These are phyloP conservation scores for Dilophus febrilis DNA, from an alignment of 2,888 invertebrate species.

Conservation along the genomic window DNA sequence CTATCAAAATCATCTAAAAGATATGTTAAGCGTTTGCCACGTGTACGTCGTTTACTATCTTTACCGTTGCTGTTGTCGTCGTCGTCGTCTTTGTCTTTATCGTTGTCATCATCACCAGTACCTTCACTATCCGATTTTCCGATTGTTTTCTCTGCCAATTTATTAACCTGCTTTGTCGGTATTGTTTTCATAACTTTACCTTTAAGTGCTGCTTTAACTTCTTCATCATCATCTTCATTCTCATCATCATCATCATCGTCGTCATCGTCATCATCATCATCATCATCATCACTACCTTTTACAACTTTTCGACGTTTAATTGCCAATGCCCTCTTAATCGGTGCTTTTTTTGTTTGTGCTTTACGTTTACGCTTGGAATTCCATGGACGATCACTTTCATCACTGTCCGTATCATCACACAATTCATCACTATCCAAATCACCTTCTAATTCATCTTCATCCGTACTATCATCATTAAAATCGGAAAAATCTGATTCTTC, in stretches of 20 bases:
- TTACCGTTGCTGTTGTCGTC: conserved; percentile 29
- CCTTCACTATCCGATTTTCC: conserved; percentile 71
- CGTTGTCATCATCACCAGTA: conserved; percentile 24
- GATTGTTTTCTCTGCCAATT: no score
- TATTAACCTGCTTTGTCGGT: no score
- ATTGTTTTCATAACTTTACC: no score
- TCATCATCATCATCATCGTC: conserved; percentile 26
- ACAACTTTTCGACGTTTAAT: conserved; percentile 26
- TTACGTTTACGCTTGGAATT: conserved; percentile 20
- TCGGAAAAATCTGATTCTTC: conserved; percentile 38
- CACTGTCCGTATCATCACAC: conserved; percentile 26
- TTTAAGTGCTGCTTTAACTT: no score
- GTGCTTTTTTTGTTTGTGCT: conserved; percentile 3
- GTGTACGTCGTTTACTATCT: conserved; percentile 12
- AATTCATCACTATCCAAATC: conserved; percentile 29
- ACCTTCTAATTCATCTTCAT: conserved; percentile 32
- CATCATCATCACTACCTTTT: conserved; percentile 61
- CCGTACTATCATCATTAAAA: conserved; percentile 37
- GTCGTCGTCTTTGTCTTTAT: conserved; percentile 31
- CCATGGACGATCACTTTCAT: conserved; percentile 27
- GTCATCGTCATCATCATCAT: conserved; percentile 30
- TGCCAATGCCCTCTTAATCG: neutral
- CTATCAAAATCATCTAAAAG: conserved; percentile 28
- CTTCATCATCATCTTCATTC: neutral
- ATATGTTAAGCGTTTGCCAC: conserved; percentile 29